Evolutionary conservation across 2,113 vertebrate genomes (phyloP).

Genomic region (Loxodonta africana): DNA sequence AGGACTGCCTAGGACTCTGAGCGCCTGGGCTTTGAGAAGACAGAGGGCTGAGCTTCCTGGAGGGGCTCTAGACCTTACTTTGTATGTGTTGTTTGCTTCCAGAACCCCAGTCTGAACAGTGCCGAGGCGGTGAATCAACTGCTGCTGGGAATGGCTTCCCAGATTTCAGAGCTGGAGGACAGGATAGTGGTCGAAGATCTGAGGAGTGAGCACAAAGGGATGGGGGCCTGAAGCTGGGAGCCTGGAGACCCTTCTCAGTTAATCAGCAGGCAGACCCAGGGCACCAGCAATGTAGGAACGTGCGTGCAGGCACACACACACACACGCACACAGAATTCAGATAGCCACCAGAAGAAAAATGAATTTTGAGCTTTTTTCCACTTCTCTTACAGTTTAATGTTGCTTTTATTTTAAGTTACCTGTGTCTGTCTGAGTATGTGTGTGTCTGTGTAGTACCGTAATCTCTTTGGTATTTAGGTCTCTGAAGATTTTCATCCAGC

Average conservation of each 20-base stretch:
- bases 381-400: not conserved
- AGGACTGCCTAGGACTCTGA: not conserved
- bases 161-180: conserved; percentile 95
- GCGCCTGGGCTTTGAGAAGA: not conserved
- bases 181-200: conserved; percentile 95
- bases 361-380: not conserved
- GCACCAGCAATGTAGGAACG: no score
- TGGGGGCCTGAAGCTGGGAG: not conserved
- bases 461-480: not conserved
- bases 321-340: not conserved
- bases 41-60: conserved; percentile 84
- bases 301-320: not conserved
- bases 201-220: conserved; percentile 89
- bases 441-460: not conserved
- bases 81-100: not conserved
- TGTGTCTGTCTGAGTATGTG: not conserved
- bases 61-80: not conserved
- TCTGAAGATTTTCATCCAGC: not conserved
- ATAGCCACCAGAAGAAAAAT: not conserved
- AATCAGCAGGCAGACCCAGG: not conserved
- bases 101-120: conserved; percentile 88
- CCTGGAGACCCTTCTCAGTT: not conserved
- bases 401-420: conserved; percentile 44
- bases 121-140: conserved; percentile 89
- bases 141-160: conserved; percentile 97